Percentiles rank a stretch among this genome's conserved stretches.
These are phyloP conservation scores for Argyra leucocephala DNA, from an alignment of 2,888 invertebrate species.

Conservation along the genomic window DNA sequence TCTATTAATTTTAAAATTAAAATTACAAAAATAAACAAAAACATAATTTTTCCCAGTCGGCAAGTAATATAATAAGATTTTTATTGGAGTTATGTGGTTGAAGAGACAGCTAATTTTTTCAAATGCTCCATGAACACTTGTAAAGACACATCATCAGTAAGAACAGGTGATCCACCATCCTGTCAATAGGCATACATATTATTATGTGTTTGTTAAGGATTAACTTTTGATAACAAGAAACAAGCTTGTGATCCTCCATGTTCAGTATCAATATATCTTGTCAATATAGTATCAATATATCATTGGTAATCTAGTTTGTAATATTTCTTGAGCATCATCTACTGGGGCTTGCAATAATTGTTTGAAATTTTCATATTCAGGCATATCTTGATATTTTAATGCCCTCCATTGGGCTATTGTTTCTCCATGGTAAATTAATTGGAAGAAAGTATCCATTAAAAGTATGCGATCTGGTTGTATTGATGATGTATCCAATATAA, in stretches of 20 bases:
- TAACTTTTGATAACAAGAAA: conserved; percentile 96
- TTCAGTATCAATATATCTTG: conserved; percentile 97
- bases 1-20: no score
- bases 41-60: no score
- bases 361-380: conserved; percentile 95
- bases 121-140: conserved; percentile 99
- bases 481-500: conserved; percentile 92
- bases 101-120: conserved; percentile 94
- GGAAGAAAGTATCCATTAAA: conserved; percentile 99
- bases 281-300: no score
- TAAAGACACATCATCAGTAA: conserved; percentile 97
- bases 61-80: no score
- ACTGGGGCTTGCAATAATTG: conserved; percentile 86
- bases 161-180: conserved; percentile 91
- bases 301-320: conserved; percentile 94
- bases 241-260: conserved; percentile 99
- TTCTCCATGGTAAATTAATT: conserved; percentile 98
- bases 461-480: conserved; percentile 95
- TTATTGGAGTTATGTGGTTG: conserved; percentile 57
- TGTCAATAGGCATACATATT: conserved; percentile 94
- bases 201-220: conserved; percentile 99
- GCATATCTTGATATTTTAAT: conserved; percentile 89
- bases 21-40: no score
- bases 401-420: conserved; percentile 97
- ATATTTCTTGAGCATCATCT: conserved; percentile 94